Conservation (phyloP, 1,140 invertebrate genomes). For the Drosophila kohkoa region DNA sequence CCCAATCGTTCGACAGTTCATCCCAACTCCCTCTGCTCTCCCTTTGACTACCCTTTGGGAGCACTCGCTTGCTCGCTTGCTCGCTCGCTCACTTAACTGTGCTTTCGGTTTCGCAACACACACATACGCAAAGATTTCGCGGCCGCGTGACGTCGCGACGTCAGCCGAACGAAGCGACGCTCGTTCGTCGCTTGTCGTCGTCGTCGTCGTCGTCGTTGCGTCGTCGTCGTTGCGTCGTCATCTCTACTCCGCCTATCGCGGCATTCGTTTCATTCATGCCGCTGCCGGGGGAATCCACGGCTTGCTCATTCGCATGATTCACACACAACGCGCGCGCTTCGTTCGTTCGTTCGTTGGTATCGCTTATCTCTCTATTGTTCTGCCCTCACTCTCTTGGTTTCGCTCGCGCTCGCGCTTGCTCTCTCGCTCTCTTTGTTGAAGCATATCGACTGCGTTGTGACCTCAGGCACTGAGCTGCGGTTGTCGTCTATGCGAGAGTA, state of each 20-base stretch:
- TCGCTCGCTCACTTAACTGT: slow-evolving; percentile 21
- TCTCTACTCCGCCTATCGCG: slow-evolving; percentile 36
- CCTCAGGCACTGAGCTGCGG: not conserved
- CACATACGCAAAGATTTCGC: slow-evolving; percentile 2
- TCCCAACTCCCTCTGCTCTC: not conserved
- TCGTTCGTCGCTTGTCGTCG: slow-evolving; percentile 5
- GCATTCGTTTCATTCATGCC: slow-evolving; percentile 66
- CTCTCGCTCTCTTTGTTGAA: slow-evolving; percentile 23
- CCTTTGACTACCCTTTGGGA: not conserved
- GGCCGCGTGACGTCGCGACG: slow-evolving; percentile 31
- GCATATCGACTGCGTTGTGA: slow-evolving; percentile 3
- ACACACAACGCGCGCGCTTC: slow-evolving; percentile 26
- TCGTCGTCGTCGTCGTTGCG: slow-evolving; percentile 28
- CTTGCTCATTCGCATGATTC: slow-evolving; percentile 51
- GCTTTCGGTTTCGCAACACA: slow-evolving; percentile 41
- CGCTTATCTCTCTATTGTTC: slow-evolving; percentile 11
- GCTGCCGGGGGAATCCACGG: slow-evolving; percentile 54
- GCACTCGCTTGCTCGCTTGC: slow-evolving; percentile 1
- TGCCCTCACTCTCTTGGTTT: not conserved
- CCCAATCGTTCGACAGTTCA: not conserved
- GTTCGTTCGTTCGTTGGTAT: not conserved
- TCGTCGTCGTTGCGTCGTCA: slow-evolving; percentile 6
- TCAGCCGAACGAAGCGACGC: too few relatives aligned
- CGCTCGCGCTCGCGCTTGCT: not conserved
- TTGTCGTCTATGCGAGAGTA: not conserved